A percentile compares a stretch with the other conserved stretches of the same genome.
phyloP scores from a whole-genome alignment of 2,113 vertebrate species.

The Scomber scombrus region DNA sequence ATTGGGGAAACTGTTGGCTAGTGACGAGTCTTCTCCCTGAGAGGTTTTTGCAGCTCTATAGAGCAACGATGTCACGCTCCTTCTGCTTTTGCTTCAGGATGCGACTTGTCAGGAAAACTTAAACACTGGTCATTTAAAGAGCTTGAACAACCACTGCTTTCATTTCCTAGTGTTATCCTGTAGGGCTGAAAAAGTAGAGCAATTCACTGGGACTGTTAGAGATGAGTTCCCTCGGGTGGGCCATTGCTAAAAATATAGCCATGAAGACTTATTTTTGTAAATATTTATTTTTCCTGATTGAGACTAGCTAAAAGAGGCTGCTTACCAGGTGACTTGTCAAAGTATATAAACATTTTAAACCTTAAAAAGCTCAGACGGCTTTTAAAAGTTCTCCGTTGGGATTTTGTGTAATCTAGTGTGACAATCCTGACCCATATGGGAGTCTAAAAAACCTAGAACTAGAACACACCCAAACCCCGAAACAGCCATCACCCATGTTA shows the following conservation, averaged over 20 bases:
- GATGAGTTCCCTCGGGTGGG: neutral
- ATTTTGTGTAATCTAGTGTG: neutral
- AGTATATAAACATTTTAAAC: neutral
- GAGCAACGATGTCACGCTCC: neutral
- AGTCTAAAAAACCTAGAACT: neutral
- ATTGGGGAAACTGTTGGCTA: too few species aligned
- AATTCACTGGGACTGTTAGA: conserved; percentile 8
- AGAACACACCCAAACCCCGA: neutral
- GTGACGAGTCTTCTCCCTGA: neutral
- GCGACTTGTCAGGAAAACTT: neutral
- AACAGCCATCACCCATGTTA: too few species aligned
- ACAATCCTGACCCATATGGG: neutral
- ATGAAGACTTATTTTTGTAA: neutral
- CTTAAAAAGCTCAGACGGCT: neutral
- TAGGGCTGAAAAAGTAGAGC: conserved; percentile 9
- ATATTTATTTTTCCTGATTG: neutral
- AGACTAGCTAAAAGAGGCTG: neutral
- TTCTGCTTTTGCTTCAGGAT: neutral
- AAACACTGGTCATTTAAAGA: neutral
- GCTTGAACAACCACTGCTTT: neutral
- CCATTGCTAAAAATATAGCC: conserved; percentile 1
- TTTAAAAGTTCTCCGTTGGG: neutral
- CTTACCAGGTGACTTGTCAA: neutral
- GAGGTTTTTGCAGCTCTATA: neutral
- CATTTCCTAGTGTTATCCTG: neutral